A percentile compares a stretch with the other conserved stretches of the same genome.
phyloP scores from a whole-genome alignment of 2,888 invertebrate species.

The Noctua janthe region DNA sequence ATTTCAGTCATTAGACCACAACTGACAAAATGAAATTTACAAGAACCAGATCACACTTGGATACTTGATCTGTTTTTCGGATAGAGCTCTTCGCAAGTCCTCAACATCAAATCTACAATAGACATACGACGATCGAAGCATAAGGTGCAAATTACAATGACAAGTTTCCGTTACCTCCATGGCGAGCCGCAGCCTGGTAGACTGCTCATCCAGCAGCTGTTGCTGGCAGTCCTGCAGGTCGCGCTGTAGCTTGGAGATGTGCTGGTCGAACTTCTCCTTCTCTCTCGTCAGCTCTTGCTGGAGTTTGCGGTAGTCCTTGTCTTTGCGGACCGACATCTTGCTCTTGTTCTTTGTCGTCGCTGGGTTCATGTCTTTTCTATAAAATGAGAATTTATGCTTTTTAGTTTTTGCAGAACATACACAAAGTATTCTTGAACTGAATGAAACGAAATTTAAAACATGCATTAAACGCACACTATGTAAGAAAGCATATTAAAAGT shows the following conservation, averaged over 20 bases:
- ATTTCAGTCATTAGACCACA: not conserved
- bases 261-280: slow-evolving; percentile 97
- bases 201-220: slow-evolving; percentile 93
- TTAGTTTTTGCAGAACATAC: slow-evolving; percentile 1
- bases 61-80: not conserved
- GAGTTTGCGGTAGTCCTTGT: slow-evolving; percentile 98
- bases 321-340: slow-evolving; percentile 96
- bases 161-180: slow-evolving; percentile 92
- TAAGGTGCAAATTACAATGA: slow-evolving; percentile 2
- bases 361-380: slow-evolving; percentile 91
- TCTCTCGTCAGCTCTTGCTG: slow-evolving; percentile 98
- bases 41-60: not conserved
- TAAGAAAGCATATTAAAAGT: too few species aligned
- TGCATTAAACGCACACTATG: too few species aligned
- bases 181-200: slow-evolving; percentile 93
- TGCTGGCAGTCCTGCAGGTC: slow-evolving; percentile 96
- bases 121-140: not conserved
- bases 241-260: slow-evolving; percentile 95
- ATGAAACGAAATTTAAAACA: too few species aligned
- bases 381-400: not conserved
- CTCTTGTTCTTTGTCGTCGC: slow-evolving; percentile 94
- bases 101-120: not conserved
- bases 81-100: too few species aligned
- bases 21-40: not conserved
- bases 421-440: not conserved